Evolutionary conservation across 2,888 invertebrate species (phyloP), one percentile per base, ranked within the genome.

Genomic region (Bugulina stolonifera): DNA sequence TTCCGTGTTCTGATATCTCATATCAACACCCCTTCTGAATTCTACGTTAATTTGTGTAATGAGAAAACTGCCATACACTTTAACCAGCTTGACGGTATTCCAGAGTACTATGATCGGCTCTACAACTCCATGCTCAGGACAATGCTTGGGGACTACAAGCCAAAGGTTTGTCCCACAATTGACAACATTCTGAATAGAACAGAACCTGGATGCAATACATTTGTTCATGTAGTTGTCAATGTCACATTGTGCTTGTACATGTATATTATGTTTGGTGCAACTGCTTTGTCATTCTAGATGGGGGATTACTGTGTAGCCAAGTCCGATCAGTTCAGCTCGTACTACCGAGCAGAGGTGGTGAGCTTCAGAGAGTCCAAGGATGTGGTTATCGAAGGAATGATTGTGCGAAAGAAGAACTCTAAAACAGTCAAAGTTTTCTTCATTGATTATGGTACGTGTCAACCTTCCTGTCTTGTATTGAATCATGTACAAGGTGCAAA

Each of bases 31-130:
- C 81, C 81, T 0, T 72, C 73, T 29, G 74, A 77, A 32, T 82
- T 82, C 73, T 81, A 77, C 72, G 77, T 81, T 5, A 80, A 81
- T 73, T 69, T 76, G 1, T 75, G 81, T 3, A 75, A 77, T 0
- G 71, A 74, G 57, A 75, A 78, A 23, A 73, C 76, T 25, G 77
- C 73, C 0, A 64, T 76, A 27, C 76, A 75, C 27, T 69, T 81
- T 22, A 77, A 79, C 52, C 35, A 71, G 23, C 76, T 77, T 74
- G 75, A 77, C 1, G 73, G 76, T 18, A 14, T 64, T 29, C 25
- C 25, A 10, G 29, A 64, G 29, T 64, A 64, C 64, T 64, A 64
- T 64, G 34, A 64, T 5, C 2, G 64, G n/a, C 18, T 64, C 29
- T 64, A 32, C 34, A 64, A 64, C 34, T 25, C 29, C 64, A 64